A percentile compares a stretch with the other conserved stretches of the same genome.
Conservation (phyloP, 1,140 invertebrate species). For the Caenorhabditis inopinata region DNA sequence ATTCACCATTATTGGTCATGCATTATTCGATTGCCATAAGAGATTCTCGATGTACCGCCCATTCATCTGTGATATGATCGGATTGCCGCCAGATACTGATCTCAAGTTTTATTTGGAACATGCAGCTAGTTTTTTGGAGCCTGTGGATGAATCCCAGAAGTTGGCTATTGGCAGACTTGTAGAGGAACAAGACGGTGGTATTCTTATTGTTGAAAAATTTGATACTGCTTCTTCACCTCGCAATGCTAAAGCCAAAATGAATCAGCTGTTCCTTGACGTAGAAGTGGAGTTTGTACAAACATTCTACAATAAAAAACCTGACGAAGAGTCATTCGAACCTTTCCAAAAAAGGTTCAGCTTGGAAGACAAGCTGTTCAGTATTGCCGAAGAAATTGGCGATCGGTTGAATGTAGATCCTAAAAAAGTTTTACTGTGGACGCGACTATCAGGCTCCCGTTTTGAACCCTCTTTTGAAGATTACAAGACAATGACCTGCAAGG, state of each 20-base stretch:
- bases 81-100: constrained; percentile 46
- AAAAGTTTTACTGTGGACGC: not conserved
- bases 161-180: not conserved
- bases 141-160: not conserved
- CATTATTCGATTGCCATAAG: constrained; percentile 13
- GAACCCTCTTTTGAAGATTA: not conserved
- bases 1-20: constrained; percentile 39
- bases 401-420: not conserved
- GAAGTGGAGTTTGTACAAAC: not conserved
- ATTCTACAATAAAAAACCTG: not conserved
- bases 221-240: constrained; percentile 35
- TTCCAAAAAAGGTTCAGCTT: not conserved
- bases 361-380: not conserved
- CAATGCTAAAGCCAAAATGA: constrained; percentile 44
- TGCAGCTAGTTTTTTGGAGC: not conserved
- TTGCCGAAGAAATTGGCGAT: not conserved
- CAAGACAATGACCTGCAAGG: not conserved
- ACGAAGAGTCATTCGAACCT: not conserved
- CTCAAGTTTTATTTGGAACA: constrained; percentile 51
- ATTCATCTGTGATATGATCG: constrained; percentile 43
- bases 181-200: constrained; percentile 53
- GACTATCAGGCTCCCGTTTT: not conserved
- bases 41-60: not conserved
- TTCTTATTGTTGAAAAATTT: constrained; percentile 52
- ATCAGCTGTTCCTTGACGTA: not conserved